Conservation (phyloP, 1,140 invertebrate genomes). For the Panonychus citri region DNA sequence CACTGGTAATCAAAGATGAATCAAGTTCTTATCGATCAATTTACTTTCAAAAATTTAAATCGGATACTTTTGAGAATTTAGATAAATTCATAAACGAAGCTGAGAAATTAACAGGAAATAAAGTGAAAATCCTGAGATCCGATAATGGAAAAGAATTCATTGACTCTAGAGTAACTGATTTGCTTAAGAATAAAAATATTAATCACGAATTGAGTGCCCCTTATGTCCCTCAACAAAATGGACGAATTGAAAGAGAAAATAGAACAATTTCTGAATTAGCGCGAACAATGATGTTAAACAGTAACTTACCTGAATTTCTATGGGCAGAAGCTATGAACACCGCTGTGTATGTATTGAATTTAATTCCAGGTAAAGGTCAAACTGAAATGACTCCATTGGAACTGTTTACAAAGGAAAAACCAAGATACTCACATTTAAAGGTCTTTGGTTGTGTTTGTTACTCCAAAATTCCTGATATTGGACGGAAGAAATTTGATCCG, state of each 20-base stretch:
- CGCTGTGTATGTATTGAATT: constrained; percentile 9
- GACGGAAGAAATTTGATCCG: too few species aligned
- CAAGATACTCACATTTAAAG: too few species aligned
- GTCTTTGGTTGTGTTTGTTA: too few species aligned
- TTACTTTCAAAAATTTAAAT: neutral
- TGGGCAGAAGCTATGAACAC: constrained; percentile 8
- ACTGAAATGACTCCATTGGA: too few species aligned
- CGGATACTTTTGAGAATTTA: neutral
- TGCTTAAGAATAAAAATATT: neutral
- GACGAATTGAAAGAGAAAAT: neutral
- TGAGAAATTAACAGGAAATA: neutral
- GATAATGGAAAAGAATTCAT: constrained; percentile 5
- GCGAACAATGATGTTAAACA: constrained; percentile 6
- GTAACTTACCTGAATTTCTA: neutral
- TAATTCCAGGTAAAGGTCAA: too few species aligned
- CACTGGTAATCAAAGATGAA: neutral
- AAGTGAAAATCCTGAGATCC: neutral
- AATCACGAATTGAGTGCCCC: constrained; percentile 2
- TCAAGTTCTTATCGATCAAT: neutral
- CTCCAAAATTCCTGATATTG: too few species aligned
- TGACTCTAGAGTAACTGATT: neutral
- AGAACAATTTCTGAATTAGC: constrained; percentile 4
- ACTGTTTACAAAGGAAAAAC: too few species aligned
- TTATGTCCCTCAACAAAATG: constrained; percentile 3
- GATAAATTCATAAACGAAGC: neutral